Evolutionary conservation across 2,797 vertebrate species (phyloP), one percentile per base, ranked within the genome.

Genomic region (Tamandua tetradactyla): DNA sequence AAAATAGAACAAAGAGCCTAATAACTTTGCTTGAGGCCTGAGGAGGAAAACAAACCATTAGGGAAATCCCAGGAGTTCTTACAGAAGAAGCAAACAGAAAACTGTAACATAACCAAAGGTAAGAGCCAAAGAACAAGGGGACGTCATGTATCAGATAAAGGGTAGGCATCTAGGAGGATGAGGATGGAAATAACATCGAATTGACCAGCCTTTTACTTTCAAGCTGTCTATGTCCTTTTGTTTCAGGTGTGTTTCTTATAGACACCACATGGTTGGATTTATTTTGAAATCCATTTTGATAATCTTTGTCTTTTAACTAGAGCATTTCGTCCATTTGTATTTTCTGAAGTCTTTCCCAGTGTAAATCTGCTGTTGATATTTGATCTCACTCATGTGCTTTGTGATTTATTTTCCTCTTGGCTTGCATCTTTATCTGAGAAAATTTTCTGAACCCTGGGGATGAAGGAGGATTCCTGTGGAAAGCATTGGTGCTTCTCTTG

Each of bases 381-480:
- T 23, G 18, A 20, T 83, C 47, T 87, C 18, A 74, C 15, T 76
- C 8, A 6, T 71, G 11, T 68, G 64, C n/a, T 66, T 22, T 86
- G 23, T 52, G 79, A 35, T 61, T 83, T 82, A 75, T 37, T 25
- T 52, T 37, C 61, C 17, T 42, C 4, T 22, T 4, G 30, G 18
- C 55, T 87, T 87, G 22, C 30, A 83, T 71, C 40, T 78, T 83
- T 72, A 78, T 71, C 59, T 87, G 81, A 87, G 86, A 76, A 37
- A 93, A 30, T 66, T 94, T 62, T 72, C 71, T 78, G 75, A 89
- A 57, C 11, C 37, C 14, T 64, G 35, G 12, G 1, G 22, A 86
- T 57, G 17, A 89, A 75, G 32, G 1, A 62, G 44, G 5, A 25
- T 61, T 86, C 47, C 30, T 90, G n/a, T 93, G 82, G 76, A 90